Evolutionary conservation across 2,113 vertebrate species (phyloP).

Genomic region (Laterallus jamaicensis): DNA sequence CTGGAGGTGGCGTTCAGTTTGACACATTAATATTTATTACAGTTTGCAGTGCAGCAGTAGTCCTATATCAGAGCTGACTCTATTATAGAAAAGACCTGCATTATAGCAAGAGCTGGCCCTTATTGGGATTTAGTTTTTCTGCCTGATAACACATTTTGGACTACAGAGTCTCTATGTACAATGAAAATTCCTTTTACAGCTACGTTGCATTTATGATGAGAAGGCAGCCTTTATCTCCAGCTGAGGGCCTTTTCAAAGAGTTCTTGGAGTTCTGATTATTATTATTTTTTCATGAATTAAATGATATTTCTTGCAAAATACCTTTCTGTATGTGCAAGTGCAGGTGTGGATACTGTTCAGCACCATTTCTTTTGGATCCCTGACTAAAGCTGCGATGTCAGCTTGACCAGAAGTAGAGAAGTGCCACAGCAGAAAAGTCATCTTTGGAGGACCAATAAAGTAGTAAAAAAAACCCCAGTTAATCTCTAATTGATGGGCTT

Average conservation of each 20-base stretch:
- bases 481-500: background rate
- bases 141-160: conserved; percentile 1
- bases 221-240: conserved; percentile 26
- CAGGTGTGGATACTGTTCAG: background rate
- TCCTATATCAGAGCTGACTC: conserved; percentile 30
- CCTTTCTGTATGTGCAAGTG: no score
- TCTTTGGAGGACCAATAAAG: background rate
- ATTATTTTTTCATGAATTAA: background rate
- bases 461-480: background rate
- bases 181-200: background rate
- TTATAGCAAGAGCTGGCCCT: conserved; percentile 38
- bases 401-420: background rate
- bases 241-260: background rate
- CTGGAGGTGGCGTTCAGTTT: background rate
- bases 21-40: conserved; percentile 61
- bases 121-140: conserved; percentile 1
- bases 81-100: conserved; percentile 32
- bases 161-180: background rate
- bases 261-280: background rate
- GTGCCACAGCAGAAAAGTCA: background rate
- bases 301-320: background rate
- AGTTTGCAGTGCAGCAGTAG: conserved; percentile 49
- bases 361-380: background rate
- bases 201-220: background rate
- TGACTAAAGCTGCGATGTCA: background rate